Evolutionary conservation across 2,113 vertebrate genomes (phyloP), one percentile per base, ranked within the genome.

Genomic region (Rhea americana): DNA sequence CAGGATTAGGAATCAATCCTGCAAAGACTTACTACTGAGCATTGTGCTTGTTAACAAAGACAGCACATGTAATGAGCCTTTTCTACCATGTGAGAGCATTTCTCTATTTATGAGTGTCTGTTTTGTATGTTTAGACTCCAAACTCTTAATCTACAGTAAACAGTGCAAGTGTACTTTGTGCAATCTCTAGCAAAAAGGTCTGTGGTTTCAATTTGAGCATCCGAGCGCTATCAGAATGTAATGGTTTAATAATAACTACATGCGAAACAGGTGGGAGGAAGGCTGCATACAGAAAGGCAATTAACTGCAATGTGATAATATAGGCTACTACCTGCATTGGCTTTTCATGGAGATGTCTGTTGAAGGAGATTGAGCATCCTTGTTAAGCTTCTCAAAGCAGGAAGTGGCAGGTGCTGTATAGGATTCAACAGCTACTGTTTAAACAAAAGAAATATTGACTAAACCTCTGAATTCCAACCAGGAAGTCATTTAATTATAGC

Each of bases 391-490:
- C 82, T 79, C 58, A 75, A 75, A 86, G 81, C 47, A 0, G 0
- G 22, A 91, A 37, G 72, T 3, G 18, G 72, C 77, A 92, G 76
- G 56, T 91, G 65, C 16, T 90, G 47, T 13, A 71, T 50, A 81
- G 80, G 81, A 93, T 83, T 85, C 50, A 89, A 91, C 41, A 89
- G 47, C 82, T 84, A 32, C 71, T 87, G 47, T 93, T 85, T 85
- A 80, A 95, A 91, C 59, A 87, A 88, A 74, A 87, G 56, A 70
- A 91, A 87, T 90, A 78, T 92, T 92, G 90, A 95, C 93, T 93
- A 81, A 83, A 91, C 80, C 65, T 87, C 72, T 81, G 63, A 82
- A 88, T 92, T 94, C 76, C 83, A 75, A 25, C 68, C 59, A 37
- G 61, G 82, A 93, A 89, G 43, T 19, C 50, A 81, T 77, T 93